Evolutionary conservation across 2,888 invertebrate genomes (phyloP).

Genomic region (Amaurobius ferox): DNA sequence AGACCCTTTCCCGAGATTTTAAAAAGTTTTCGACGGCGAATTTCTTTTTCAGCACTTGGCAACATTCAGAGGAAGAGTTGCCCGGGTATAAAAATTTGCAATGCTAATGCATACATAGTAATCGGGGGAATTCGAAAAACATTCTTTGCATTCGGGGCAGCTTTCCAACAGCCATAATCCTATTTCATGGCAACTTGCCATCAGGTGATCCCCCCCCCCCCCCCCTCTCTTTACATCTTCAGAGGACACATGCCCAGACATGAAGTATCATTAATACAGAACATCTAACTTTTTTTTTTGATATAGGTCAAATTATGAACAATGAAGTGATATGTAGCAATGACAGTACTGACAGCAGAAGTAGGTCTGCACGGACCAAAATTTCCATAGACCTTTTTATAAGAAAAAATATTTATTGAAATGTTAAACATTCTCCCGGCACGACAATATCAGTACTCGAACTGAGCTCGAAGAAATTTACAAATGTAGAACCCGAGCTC

Average conservation of each 20-base stretch:
- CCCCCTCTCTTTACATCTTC: not conserved
- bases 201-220: not conserved
- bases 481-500: no score
- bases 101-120: not conserved
- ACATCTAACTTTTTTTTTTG: not conserved
- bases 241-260: not conserved
- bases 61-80: conserved; percentile 9
- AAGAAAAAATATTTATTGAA: no score
- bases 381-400: no score
- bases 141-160: not conserved
- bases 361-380: no score
- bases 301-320: no score
- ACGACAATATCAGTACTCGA: no score
- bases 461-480: no score
- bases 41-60: conserved; percentile 6
- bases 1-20: not conserved
- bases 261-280: not conserved
- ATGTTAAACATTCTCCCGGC: no score
- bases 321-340: no score
- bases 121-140: conserved; percentile 9
- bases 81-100: not conserved
- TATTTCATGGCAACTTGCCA: conserved; percentile 6
- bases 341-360: no score
- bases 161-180: conserved; percentile 6
- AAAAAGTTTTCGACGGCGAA: not conserved